These are phyloP conservation scores for Taurulus bubalis DNA, from an alignment of 2,113 vertebrate species.

Conservation along the genomic window DNA sequence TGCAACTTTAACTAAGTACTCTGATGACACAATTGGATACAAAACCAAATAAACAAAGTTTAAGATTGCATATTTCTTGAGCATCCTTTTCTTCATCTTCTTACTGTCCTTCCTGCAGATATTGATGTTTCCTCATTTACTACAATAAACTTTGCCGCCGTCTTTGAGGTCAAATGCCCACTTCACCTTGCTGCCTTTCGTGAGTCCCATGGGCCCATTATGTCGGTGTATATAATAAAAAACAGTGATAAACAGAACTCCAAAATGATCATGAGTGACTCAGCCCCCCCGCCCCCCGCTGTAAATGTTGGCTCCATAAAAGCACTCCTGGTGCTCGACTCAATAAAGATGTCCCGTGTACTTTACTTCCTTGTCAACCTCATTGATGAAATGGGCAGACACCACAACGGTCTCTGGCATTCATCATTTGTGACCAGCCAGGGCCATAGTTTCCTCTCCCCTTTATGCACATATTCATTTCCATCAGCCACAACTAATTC, in stretches of 20 bases:
- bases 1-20: no score
- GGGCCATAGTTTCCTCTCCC: conserved; percentile 14
- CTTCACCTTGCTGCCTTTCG: conserved; percentile 21
- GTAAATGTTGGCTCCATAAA: conserved; percentile 57
- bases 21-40: no score
- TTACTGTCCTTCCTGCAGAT: no score
- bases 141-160: neutral
- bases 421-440: conserved; percentile 12
- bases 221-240: conserved; percentile 28
- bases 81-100: no score
- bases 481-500: conserved; percentile 20
- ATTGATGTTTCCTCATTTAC: neutral
- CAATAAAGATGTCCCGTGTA: conserved; percentile 41
- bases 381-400: conserved; percentile 36
- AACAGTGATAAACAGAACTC: conserved; percentile 28
- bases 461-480: conserved; percentile 5
- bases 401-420: conserved; percentile 6
- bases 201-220: neutral
- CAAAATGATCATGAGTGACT: conserved; percentile 36
- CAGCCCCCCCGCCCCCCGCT: conserved; percentile 17
- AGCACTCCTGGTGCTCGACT: conserved; percentile 19
- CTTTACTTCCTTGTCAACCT: conserved; percentile 41
- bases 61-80: no score
- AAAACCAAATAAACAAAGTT: no score
- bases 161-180: conserved; percentile 32